Percentiles rank a stretch among this genome's conserved stretches.
phyloP scores from a whole-genome alignment of 2,888 invertebrate species.

The Leptopilina syphax region DNA sequence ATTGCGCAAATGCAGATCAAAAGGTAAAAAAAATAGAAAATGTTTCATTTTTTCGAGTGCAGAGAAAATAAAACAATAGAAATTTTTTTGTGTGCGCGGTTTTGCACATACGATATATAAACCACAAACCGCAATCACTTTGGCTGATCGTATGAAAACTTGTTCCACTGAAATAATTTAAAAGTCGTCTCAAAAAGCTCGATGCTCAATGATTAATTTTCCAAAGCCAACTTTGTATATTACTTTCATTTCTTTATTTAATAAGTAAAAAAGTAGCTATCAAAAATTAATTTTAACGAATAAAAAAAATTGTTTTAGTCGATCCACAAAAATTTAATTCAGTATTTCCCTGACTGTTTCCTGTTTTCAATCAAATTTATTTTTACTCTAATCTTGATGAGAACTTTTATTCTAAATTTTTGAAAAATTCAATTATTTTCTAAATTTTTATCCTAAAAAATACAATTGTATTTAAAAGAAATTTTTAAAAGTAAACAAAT shows the following conservation, averaged over 20 bases:
- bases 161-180: constrained; percentile 28
- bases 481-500: no score
- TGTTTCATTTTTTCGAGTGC: background rate
- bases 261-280: background rate
- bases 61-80: constrained; percentile 4
- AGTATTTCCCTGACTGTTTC: no score
- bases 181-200: background rate
- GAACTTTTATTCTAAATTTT: no score
- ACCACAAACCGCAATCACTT: constrained; percentile 29
- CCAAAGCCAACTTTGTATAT: background rate
- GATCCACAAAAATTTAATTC: no score
- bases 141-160: constrained; percentile 40
- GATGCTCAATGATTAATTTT: constrained; percentile 31
- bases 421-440: no score
- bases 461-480: no score
- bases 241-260: background rate
- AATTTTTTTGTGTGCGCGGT: background rate
- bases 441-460: no score
- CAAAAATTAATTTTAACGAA: no score
- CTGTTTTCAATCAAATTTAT: no score
- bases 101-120: constrained; percentile 12
- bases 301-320: no score
- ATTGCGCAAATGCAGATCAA: no score
- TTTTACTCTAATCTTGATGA: no score
- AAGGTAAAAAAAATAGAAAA: background rate